Percentiles rank a stretch among this genome's conserved stretches.
phyloP scores from a whole-genome alignment of 2,797 vertebrate species.

The Glyptemys insculpta region DNA sequence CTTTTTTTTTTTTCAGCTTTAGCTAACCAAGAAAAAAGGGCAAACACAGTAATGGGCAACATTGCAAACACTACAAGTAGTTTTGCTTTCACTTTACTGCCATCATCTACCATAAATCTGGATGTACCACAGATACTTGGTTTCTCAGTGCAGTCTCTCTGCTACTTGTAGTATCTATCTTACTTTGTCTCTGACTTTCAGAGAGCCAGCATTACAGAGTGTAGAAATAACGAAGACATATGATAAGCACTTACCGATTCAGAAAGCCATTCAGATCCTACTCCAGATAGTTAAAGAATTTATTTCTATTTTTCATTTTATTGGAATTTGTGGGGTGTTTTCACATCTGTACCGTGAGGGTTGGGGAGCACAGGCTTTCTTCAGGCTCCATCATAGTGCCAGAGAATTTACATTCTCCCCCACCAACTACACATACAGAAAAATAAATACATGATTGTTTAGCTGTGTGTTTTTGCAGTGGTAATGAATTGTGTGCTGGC shows the following conservation, averaged over 20 bases:
- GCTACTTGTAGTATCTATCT: conserved; percentile 58
- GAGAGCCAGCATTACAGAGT: conserved; percentile 56
- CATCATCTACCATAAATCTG: conserved; percentile 67
- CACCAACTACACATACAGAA: conserved; percentile 11
- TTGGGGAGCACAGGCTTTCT: conserved; percentile 37
- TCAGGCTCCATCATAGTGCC: background rate
- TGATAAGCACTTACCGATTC: conserved; percentile 68
- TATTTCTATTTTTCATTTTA: conserved; percentile 71
- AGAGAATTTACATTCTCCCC: conserved; percentile 58
- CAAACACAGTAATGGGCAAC: conserved; percentile 70
- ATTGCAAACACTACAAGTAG: conserved; percentile 53
- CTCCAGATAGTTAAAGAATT: conserved; percentile 70
- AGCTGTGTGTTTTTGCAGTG: conserved; percentile 57
- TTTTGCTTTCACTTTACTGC: conserved; percentile 62
- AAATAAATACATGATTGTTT: conserved; percentile 68
- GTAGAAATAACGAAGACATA: conserved; percentile 72
- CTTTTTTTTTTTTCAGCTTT: conserved; percentile 46
- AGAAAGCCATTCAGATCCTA: conserved; percentile 62
- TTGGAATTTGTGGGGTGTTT: conserved; percentile 69
- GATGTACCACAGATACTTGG: conserved; percentile 33
- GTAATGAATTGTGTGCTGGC: conserved; percentile 39
- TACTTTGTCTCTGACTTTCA: conserved; percentile 67
- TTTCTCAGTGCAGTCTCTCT: conserved; percentile 39
- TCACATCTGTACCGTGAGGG: conserved; percentile 47
- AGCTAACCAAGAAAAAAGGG: conserved; percentile 76